Evolutionary conservation across 2,888 invertebrate genomes (phyloP).

Genomic region (Andrena praecox): DNA sequence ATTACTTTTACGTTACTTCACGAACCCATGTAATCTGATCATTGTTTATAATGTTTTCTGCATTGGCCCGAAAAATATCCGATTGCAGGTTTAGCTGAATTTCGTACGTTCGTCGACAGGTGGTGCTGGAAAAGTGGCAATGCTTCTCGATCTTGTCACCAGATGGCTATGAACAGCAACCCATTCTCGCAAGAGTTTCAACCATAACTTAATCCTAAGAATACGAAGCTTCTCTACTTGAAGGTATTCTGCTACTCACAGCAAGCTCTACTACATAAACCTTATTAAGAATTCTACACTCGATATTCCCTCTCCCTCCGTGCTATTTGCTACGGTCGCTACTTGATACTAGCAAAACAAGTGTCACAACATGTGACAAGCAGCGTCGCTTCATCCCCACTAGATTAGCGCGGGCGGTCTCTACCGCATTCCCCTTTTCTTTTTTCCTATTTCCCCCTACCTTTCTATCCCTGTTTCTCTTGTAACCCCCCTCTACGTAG

Average conservation of each 20-base stretch:
- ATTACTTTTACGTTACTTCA: neutral
- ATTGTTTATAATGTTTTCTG: neutral
- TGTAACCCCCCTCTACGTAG: no score
- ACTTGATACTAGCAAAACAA: no score
- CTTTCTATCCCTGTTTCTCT: neutral
- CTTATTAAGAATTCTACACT: neutral
- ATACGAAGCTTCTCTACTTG: neutral
- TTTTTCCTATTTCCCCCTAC: neutral
- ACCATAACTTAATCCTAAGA: neutral
- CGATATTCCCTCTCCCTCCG: no score
- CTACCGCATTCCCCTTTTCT: neutral
- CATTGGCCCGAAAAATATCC: neutral
- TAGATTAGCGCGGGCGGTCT: neutral
- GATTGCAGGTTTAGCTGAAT: neutral
- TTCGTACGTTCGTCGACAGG: constrained; percentile 19
- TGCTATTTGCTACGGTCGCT: no score
- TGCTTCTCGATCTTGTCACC: neutral
- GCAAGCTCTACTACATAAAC: neutral
- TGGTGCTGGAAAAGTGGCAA: constrained; percentile 16
- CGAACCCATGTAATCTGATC: neutral
- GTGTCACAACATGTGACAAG: neutral
- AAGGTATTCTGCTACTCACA: no score
- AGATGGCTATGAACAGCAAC: neutral
- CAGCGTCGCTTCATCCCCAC: constrained; percentile 12
- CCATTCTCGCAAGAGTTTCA: neutral